Conservation (phyloP, 2,888 invertebrate genomes). For the Drosophila histrio region DNA sequence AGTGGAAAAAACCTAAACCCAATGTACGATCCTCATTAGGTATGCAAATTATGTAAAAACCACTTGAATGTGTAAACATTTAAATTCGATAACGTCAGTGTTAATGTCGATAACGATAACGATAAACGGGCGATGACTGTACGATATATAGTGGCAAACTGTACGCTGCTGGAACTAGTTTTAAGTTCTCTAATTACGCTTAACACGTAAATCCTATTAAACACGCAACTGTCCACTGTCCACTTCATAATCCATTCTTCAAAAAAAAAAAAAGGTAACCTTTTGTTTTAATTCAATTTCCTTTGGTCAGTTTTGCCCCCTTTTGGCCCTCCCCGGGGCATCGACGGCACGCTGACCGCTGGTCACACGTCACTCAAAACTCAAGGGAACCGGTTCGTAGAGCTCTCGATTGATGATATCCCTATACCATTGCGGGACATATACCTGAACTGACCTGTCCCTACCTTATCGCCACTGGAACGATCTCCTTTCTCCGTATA, state of each 20-base stretch:
- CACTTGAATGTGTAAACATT: slow-evolving; percentile 79
- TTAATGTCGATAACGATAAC: slow-evolving; percentile 11
- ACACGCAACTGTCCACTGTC: slow-evolving; percentile 53
- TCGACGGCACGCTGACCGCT: slow-evolving; percentile 58
- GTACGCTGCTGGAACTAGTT: slow-evolving; percentile 16
- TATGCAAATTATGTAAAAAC: slow-evolving; percentile 72
- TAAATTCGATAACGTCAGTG: slow-evolving; percentile 40
- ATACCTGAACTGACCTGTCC: background rate
- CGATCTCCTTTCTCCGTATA: slow-evolving; percentile 53
- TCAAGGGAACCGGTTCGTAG: slow-evolving; percentile 58
- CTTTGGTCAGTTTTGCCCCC: slow-evolving; percentile 38
- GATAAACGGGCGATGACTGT: background rate
- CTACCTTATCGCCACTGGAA: slow-evolving; percentile 44
- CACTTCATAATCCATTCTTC: slow-evolving; percentile 2
- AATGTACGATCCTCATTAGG: slow-evolving; percentile 63
- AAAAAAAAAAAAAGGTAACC: slow-evolving; percentile 39
- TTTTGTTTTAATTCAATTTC: slow-evolving; percentile 73
- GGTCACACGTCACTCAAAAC: slow-evolving; percentile 70
- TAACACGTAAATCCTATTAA: slow-evolving; percentile 73
- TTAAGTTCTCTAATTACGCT: slow-evolving; percentile 55
- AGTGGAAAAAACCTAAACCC: slow-evolving; percentile 24
- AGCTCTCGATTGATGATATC: slow-evolving; percentile 37
- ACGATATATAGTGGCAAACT: slow-evolving; percentile 25
- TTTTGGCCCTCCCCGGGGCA: background rate
- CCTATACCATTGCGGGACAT: slow-evolving; percentile 32